Evolutionary conservation across 2,113 vertebrate genomes (phyloP).

Genomic region (Pungitius pungitius): DNA sequence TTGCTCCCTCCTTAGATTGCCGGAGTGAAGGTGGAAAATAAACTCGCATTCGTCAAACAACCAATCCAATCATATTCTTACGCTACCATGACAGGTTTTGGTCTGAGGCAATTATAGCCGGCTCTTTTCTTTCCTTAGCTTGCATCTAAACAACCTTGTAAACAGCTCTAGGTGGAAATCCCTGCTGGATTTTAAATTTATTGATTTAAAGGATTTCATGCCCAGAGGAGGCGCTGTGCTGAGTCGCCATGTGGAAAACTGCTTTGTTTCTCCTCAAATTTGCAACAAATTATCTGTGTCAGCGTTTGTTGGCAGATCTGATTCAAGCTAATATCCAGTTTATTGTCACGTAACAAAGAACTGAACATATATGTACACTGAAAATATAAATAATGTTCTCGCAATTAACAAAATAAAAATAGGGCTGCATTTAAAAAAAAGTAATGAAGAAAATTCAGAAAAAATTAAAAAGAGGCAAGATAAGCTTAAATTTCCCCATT

Average conservation of each 20-base stretch:
- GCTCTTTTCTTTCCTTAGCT: conserved; percentile 1
- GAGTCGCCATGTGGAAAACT: conserved; percentile 18
- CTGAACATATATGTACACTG: no score
- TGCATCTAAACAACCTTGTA: conserved; percentile 16
- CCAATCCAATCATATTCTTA: conserved; percentile 8
- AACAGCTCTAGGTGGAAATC: conserved; percentile 28
- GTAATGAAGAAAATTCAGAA: no score
- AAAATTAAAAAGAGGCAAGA: no score
- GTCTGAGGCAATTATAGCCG: conserved; percentile 10
- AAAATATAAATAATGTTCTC: no score
- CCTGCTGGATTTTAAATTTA: conserved; percentile 26
- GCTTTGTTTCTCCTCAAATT: conserved; percentile 20
- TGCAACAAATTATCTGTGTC: conserved; percentile 20
- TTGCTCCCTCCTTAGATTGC: conserved; percentile 1
- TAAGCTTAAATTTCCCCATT: no score
- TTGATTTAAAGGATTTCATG: conserved; percentile 22
- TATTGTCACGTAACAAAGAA: no score
- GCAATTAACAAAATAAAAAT: no score
- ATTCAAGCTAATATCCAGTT: conserved; percentile 6
- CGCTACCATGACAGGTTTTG: conserved; percentile 18
- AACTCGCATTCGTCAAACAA: conserved; percentile 28
- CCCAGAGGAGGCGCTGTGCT: not conserved
- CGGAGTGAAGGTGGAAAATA: conserved; percentile 13
- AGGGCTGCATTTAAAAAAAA: no score
- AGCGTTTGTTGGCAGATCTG: conserved; percentile 18